Evolutionary conservation across 35 echinoderm and acorn worm species (phyloP), one percentile per base, ranked within the genome.

Genomic region (Apostichopus parvimensis): DNA sequence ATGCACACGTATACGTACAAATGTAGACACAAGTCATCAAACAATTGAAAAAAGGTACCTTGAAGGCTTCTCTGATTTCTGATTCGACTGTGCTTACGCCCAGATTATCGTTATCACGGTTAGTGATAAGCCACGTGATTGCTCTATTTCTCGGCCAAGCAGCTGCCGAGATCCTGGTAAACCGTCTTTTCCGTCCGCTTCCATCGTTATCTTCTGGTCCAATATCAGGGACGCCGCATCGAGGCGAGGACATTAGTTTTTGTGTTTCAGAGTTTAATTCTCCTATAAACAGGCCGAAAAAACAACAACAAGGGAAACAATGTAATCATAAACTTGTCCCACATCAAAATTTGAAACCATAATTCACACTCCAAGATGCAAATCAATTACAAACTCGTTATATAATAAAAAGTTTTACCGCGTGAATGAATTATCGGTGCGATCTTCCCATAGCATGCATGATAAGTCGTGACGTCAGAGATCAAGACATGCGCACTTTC

Each of bases 61-160:
- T 11, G 62, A 88, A 88, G 2, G 86, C 86, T 54, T 18, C 10
- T 3, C 59, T 34, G 57, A 88, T 88, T 45, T 88, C 86, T 54
- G 58, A 60, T 18, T 72, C 8, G 13, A 88, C 26, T 18, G 15
- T n/a, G 71, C 20, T 21, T 45, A 10, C 9, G 24, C 5, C 9
- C 3, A 15, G 1, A 9, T 20, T 14, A 57, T 88, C 86, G 13
- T 23, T 34, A 9, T n/a, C 34, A 17, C 8, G 9, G 52, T 62
- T 62, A 71, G 14, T 15, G 21, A 88, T 23, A 18, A 73, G 72
- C 61, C 68, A 88, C 60, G 86, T 88, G 62, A 88, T 62, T 1
- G 18, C 52, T 22, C 71, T 18, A 88, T 11, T 53, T 2, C 6
- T 45, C 4, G 21, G 61, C 86, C 86, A 88, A 5, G 10, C 6